These are phyloP conservation scores for Myopa tessellatipennis DNA, from an alignment of 2,888 invertebrate species.

Conservation along the genomic window DNA sequence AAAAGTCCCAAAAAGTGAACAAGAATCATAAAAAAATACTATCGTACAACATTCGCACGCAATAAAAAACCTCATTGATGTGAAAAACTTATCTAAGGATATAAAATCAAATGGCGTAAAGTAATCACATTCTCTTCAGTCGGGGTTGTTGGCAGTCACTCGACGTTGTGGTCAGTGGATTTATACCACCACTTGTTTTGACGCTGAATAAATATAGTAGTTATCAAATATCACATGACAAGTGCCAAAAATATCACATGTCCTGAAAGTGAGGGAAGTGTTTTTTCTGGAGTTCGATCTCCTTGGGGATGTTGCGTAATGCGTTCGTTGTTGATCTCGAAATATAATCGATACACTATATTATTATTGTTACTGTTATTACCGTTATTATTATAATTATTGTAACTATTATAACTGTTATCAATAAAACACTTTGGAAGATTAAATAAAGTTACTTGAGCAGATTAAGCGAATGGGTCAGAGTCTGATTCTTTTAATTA, in stretches of 20 bases:
- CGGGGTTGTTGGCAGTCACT: slow-evolving; percentile 10
- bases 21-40: slow-evolving; percentile 39
- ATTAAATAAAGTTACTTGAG: too few species aligned
- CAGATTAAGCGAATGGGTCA: too few species aligned
- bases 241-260: slow-evolving; percentile 51
- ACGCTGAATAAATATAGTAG: slow-evolving; percentile 15
- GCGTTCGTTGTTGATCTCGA: slow-evolving; percentile 4
- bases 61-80: slow-evolving; percentile 33
- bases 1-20: slow-evolving; percentile 30
- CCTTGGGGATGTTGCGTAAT: slow-evolving; percentile 44
- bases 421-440: too few species aligned
- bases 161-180: slow-evolving; percentile 32
- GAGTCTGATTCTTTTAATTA: too few species aligned
- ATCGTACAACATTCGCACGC: slow-evolving; percentile 27
- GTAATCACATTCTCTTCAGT: slow-evolving; percentile 2
- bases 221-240: slow-evolving; percentile 48
- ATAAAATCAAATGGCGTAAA: slow-evolving; percentile 30
- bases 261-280: slow-evolving; percentile 37
- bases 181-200: slow-evolving; percentile 30
- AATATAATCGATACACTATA: too few species aligned
- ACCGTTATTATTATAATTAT: too few species aligned
- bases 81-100: slow-evolving; percentile 23
- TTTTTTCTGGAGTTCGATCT: slow-evolving; percentile 42
- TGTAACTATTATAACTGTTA: too few species aligned
- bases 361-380: too few species aligned